Base-by-base conservation (phyloP, 2,797 vertebrate species). In the Hybognathus amarus region DNA sequence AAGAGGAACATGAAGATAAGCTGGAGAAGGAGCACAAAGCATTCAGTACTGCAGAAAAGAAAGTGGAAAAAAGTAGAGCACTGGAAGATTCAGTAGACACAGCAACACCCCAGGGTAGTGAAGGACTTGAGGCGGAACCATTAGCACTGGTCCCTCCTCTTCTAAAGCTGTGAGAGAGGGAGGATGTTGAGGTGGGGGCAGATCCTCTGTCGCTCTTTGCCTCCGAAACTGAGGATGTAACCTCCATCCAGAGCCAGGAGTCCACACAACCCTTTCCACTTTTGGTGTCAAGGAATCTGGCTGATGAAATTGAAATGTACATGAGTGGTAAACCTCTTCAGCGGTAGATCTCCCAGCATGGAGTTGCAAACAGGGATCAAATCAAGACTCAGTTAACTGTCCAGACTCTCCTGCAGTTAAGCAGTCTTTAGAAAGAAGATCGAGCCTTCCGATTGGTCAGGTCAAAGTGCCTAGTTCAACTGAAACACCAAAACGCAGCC, bases 281-380 rank as follows among this genome's bases (percentile, higher is more conserved):
- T 0, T 94, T 96, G 86, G 96, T 96, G 83, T 96, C 97, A 68
- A 96, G 97, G 67, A 99, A 99, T 87, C 93, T 99, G 77, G 98
- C 98, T 0, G 97, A 98, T 86, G 98, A 99, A 92, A 99, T 99
- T 12, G 96, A 99, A 91, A 97, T 93, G 93, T 99, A 99, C 87
- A 99, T 99, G 98, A 99, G 96, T 87, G 83, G 61, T 63, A 97
- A 91, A 78, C 97, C 97, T 0, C 87, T 97, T 56, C n/a, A 94
- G 96, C 20, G 90, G 73, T 54, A 98, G 97, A 88, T 97, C 97
- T 84, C 95, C 95, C 77, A 99, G 97, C 91, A 97, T 97, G 96
- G 98, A 99, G 89, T 93, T 98, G n/a, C 95, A 96, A n/a, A 73
- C 93, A 93, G 88, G 88, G 89, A 0, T 63, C 45, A 5, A 68